Percentiles rank a stretch among this genome's conserved stretches.
phyloP scores from a whole-genome alignment of 2,797 vertebrate species.

The Sylvilagus floridanus region DNA sequence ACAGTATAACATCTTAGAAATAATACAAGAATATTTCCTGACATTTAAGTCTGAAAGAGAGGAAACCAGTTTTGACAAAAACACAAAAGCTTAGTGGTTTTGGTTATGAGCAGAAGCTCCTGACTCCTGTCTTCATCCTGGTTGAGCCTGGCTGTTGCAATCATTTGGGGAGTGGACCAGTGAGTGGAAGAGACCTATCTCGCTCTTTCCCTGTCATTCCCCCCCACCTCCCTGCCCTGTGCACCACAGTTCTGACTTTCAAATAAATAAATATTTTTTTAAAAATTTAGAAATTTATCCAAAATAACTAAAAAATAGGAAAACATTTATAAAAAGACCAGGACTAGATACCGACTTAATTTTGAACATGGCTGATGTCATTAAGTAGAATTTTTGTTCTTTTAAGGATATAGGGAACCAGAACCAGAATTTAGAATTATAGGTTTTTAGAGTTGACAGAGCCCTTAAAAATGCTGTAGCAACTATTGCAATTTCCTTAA shows the following conservation, averaged over 20 bases:
- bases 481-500: background rate
- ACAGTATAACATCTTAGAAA: background rate
- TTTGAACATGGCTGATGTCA: background rate
- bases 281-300: background rate
- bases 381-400: background rate
- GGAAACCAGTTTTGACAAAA: conserved; percentile 7
- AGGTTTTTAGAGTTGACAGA: background rate
- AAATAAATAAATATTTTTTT: no score
- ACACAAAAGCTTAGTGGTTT: background rate
- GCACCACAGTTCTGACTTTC: no score
- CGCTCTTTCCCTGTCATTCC: no score
- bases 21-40: background rate
- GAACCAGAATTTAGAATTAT: background rate
- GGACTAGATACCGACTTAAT: background rate
- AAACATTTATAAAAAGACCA: background rate
- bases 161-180: no score
- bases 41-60: background rate
- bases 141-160: no score
- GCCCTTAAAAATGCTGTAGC: background rate
- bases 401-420: background rate
- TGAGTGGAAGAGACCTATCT: no score
- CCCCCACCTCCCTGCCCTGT: no score
- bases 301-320: conserved; percentile 2
- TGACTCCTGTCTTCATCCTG: no score
- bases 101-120: background rate